These are phyloP conservation scores for Illadopsis cleaveri DNA, from an alignment of 2,113 vertebrate genomes.

Conservation along the genomic window DNA sequence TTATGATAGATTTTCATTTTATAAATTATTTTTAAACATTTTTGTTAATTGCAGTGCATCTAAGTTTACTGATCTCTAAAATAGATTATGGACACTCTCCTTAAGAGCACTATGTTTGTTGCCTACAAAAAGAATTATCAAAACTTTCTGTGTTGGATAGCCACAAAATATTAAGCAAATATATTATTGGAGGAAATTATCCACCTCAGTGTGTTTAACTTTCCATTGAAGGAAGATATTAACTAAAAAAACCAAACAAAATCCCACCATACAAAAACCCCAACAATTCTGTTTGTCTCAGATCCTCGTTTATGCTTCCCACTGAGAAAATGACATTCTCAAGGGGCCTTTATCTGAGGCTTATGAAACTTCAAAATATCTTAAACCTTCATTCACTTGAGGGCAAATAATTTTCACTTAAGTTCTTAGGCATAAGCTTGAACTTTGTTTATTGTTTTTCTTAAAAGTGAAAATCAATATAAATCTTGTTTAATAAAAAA, in stretches of 20 bases:
- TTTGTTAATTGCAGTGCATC: background rate
- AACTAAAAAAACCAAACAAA: background rate
- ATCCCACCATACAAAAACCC: background rate
- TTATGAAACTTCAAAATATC: background rate
- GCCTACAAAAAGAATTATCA: background rate
- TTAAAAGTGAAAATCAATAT: background rate
- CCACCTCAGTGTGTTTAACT: background rate
- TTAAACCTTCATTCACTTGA: background rate
- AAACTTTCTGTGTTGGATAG: background rate
- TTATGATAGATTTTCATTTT: background rate
- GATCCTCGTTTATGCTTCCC: background rate
- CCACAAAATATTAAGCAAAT: background rate
- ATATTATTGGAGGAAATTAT: background rate
- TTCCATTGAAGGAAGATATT: background rate
- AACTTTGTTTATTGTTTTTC: background rate
- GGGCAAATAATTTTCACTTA: background rate
- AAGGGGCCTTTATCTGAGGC: background rate
- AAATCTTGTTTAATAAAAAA: background rate
- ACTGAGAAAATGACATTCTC: background rate
- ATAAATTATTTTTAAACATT: background rate
- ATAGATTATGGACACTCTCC: background rate
- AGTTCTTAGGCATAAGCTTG: background rate
- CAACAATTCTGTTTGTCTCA: background rate
- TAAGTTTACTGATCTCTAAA: background rate
- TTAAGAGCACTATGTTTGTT: background rate